Evolutionary conservation across 2,797 vertebrate species (phyloP).

Genomic region (Columba guinea): DNA sequence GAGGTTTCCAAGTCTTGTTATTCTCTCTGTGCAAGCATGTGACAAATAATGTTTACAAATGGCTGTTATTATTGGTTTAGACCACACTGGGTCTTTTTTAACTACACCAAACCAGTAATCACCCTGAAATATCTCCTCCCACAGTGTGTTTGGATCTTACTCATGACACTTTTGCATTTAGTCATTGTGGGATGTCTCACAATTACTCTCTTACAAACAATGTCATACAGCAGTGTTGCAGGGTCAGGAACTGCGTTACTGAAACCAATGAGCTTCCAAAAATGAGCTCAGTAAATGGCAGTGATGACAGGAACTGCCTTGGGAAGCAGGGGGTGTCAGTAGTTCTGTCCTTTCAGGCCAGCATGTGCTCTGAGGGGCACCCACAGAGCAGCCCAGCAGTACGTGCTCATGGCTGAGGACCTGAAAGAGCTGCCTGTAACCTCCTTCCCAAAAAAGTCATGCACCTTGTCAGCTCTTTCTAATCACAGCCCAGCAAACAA

Average conservation of each 20-base stretch:
- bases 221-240: not conserved
- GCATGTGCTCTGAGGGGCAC: not conserved
- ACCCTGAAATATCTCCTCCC: not conserved
- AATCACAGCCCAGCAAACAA: not conserved
- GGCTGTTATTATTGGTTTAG: not conserved
- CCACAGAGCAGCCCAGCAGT: not conserved
- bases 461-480: not conserved
- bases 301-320: not conserved
- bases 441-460: not conserved
- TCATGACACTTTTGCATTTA: not conserved
- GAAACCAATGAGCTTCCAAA: not conserved
- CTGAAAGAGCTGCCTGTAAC: not conserved
- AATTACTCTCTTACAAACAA: not conserved
- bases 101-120: not conserved
- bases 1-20: slow-evolving; percentile 7
- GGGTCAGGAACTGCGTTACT: not conserved
- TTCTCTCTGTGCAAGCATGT: not conserved
- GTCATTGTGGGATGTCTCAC: not conserved
- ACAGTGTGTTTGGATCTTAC: not conserved
- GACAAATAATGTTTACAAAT: slow-evolving; percentile 9
- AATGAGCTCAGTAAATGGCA: not conserved
- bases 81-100: not conserved
- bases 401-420: not conserved
- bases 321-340: not conserved
- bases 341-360: not conserved